phyloP scores from a whole-genome alignment of 1,140 invertebrate species.

The Myzus persicae region DNA sequence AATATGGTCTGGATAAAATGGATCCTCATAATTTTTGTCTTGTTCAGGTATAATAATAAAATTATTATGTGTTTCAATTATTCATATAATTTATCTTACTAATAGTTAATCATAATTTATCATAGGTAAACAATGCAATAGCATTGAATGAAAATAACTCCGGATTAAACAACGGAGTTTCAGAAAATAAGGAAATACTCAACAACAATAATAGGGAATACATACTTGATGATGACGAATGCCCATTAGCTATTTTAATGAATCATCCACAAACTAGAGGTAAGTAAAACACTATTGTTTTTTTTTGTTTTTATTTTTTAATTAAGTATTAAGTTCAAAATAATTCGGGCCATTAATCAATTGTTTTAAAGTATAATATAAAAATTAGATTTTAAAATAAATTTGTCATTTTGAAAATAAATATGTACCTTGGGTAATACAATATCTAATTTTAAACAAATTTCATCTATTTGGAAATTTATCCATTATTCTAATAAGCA shows the following conservation, averaged over 20 bases:
- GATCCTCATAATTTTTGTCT: constrained; percentile 93
- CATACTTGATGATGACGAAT: constrained; percentile 96
- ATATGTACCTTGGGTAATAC: not conserved
- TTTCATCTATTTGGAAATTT: no score
- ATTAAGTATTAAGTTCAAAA: not conserved
- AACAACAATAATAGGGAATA: constrained; percentile 76
- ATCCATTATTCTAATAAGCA: not conserved
- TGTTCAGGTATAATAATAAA: constrained; percentile 77
- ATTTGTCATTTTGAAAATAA: not conserved
- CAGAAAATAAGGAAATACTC: constrained; percentile 64
- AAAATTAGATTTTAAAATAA: not conserved
- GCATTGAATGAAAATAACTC: constrained; percentile 64
- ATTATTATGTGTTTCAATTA: not conserved
- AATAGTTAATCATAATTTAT: not conserved
- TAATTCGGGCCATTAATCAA: not conserved
- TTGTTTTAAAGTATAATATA: no score
- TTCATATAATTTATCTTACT: not conserved
- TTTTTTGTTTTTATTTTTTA: not conserved
- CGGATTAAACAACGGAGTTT: constrained; percentile 69
- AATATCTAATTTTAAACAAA: not conserved
- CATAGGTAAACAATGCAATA: constrained; percentile 70
- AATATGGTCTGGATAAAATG: constrained; percentile 90
- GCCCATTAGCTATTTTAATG: constrained; percentile 93
- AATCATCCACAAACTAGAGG: constrained; percentile 84
- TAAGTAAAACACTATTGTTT: constrained; percentile 67